phyloP scores from a whole-genome alignment of 2,113 vertebrate species.

The Amphiprion percula region DNA sequence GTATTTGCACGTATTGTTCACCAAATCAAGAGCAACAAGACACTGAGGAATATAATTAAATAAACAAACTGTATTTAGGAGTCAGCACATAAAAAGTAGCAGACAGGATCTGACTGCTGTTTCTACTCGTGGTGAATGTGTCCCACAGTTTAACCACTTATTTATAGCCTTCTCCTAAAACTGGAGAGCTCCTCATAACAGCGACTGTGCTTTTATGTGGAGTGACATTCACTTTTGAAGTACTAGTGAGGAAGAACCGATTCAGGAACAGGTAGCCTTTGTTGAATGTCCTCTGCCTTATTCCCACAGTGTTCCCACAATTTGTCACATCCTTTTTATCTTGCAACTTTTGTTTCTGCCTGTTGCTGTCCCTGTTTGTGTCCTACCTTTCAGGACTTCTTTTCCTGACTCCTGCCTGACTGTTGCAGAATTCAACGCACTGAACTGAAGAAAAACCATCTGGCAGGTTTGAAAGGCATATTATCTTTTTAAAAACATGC shows the following conservation, averaged over 20 bases:
- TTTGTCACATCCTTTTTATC: no score
- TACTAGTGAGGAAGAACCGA: not conserved
- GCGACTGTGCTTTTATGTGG: not conserved
- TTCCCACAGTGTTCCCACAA: not conserved
- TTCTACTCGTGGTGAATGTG: not conserved
- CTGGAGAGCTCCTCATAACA: constrained; percentile 25
- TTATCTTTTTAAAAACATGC: no score
- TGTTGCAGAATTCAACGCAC: no score
- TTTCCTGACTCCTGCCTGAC: no score
- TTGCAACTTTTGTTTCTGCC: not conserved
- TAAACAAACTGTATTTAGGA: no score
- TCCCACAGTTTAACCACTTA: constrained; percentile 17
- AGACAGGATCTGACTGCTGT: constrained; percentile 14
- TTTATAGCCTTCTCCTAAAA: constrained; percentile 25
- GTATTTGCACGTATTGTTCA: no score
- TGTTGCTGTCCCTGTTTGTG: not conserved
- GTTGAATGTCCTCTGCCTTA: not conserved
- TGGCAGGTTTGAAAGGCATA: no score
- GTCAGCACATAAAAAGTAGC: not conserved
- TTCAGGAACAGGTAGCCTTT: not conserved
- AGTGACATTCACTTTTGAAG: not conserved
- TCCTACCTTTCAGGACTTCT: no score
- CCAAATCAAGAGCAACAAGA: no score
- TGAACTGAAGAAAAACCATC: no score
- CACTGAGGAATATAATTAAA: no score